Conservation (phyloP, 35 echinoderm and acorn worm species). For the Diadema setosum region DNA sequence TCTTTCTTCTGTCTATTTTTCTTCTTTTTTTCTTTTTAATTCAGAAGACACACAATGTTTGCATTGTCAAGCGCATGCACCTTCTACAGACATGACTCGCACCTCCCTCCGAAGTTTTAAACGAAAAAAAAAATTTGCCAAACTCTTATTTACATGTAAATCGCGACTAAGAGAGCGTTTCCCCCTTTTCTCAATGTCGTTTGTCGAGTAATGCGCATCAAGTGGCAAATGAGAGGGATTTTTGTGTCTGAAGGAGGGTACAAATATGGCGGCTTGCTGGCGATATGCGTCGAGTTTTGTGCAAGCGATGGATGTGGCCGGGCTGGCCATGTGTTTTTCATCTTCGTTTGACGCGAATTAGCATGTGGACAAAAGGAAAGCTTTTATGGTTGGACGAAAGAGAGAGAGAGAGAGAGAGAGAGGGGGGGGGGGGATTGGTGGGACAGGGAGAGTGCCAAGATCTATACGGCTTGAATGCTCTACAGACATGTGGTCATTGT, state of each 20-base stretch:
- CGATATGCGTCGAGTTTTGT: too few relatives aligned
- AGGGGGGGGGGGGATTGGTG: too few relatives aligned
- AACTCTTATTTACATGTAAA: too few relatives aligned
- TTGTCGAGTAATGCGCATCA: not conserved
- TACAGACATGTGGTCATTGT: not conserved
- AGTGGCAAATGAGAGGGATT: too few relatives aligned
- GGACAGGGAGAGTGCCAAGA: not conserved
- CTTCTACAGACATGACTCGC: not conserved
- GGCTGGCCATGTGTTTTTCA: not conserved
- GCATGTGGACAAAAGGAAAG: not conserved
- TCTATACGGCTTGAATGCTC: not conserved
- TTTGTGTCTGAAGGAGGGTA: not conserved
- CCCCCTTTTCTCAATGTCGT: not conserved
- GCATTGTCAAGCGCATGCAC: too few relatives aligned
- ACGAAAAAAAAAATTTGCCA: too few relatives aligned
- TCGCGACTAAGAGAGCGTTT: too few relatives aligned
- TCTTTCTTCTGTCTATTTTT: too few relatives aligned
- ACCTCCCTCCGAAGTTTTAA: too few relatives aligned
- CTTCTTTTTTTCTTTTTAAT: too few relatives aligned
- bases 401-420: too few relatives aligned
- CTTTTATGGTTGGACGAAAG: not conserved
- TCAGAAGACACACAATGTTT: too few relatives aligned
- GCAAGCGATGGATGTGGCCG: not conserved
- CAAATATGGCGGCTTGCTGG: conserved; percentile 24
- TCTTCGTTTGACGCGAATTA: conserved; percentile 9